phyloP scores from a whole-genome alignment of 2,113 vertebrate genomes.

The Nycticebus coucang region DNA sequence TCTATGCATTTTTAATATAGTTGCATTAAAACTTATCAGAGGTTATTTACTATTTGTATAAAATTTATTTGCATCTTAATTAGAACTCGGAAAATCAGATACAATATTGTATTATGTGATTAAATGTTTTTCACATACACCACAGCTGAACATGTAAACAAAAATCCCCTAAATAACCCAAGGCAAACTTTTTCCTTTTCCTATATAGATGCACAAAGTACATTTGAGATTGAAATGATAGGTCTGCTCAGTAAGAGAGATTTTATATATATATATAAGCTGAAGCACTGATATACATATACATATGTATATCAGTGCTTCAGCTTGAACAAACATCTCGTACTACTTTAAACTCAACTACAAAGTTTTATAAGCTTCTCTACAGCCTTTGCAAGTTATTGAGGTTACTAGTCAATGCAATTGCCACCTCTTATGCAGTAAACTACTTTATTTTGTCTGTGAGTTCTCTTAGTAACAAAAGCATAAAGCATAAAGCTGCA shows the following conservation, averaged over 20 bases:
- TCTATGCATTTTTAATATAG: conserved; percentile 67
- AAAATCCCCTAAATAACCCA: background rate
- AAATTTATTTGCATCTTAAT: conserved; percentile 71
- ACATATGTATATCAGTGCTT: conserved; percentile 66
- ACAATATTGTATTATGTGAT: conserved; percentile 5
- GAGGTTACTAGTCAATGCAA: conserved; percentile 82
- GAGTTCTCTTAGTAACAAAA: conserved; percentile 79
- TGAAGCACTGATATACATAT: no score
- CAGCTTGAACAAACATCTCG: conserved; percentile 67
- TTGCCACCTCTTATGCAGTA: conserved; percentile 80
- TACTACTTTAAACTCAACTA: conserved; percentile 72
- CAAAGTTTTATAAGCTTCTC: conserved; percentile 76
- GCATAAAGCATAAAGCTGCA: conserved; percentile 80
- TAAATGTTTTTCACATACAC: conserved; percentile 22
- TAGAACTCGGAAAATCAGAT: conserved; percentile 47
- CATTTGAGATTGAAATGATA: conserved; percentile 59
- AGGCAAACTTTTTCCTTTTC: background rate
- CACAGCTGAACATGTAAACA: background rate
- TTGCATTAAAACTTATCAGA: conserved; percentile 69
- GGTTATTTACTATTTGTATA: conserved; percentile 59
- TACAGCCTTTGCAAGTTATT: conserved; percentile 74
- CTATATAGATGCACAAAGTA: conserved; percentile 39
- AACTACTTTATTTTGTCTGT: conserved; percentile 81
- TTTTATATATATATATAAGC: background rate
- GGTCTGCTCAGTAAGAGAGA: background rate